phyloP scores from a whole-genome alignment of 2,113 vertebrate species.

The Pelecanoides urinatrix region DNA sequence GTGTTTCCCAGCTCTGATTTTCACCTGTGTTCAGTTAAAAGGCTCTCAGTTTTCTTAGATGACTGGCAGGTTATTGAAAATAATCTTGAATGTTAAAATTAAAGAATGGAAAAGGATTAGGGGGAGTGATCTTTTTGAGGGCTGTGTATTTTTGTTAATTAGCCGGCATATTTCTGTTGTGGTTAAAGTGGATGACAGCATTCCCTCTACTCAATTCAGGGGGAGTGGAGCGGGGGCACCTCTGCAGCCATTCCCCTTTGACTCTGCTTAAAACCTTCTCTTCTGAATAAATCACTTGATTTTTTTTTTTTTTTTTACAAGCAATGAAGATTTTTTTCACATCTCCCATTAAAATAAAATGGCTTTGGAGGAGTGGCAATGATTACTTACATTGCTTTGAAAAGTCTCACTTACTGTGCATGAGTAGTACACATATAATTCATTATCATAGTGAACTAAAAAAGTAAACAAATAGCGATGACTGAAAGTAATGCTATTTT shows the following conservation, averaged over 20 bases:
- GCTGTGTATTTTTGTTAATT: not conserved
- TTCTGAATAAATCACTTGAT: not conserved
- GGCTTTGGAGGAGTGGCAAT: not conserved
- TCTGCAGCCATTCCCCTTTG: not conserved
- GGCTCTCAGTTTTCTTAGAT: not conserved
- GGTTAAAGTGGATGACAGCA: not conserved
- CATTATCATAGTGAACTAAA: not conserved
- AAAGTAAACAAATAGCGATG: fast-evolving
- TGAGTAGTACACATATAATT: not conserved
- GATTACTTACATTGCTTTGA: not conserved
- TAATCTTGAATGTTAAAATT: not conserved
- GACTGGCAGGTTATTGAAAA: not conserved
- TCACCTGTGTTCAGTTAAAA: not conserved
- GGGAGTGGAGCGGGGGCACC: not conserved
- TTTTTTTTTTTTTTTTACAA: not conserved
- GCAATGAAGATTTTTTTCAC: not conserved
- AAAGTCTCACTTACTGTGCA: not conserved
- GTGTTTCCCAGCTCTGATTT: fast-evolving
- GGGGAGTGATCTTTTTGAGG: not conserved
- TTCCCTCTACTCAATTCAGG: not conserved
- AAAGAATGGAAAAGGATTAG: not conserved
- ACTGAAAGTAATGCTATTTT: not conserved
- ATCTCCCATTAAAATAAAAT: not conserved
- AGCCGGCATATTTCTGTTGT: not conserved
- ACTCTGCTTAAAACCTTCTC: not conserved